Base-by-base conservation (phyloP, 2,797 vertebrate genomes). In the Oreochromis grahami region DNA sequence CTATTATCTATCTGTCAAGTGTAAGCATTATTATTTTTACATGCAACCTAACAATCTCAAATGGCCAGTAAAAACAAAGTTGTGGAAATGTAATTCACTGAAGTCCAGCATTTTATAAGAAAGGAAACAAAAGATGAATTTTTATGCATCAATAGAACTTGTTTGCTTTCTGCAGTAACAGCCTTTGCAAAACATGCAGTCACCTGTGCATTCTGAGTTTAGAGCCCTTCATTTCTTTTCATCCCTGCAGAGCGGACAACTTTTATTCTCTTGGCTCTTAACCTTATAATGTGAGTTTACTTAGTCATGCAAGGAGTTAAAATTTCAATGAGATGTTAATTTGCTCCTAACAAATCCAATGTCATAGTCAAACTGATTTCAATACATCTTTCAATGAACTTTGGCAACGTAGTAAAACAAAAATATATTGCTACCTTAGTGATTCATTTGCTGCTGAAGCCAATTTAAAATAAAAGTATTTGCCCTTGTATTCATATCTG, bases 61-160 rank as follows among this genome's bases (percentile, higher is more conserved):
- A 2, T 17, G 38, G 14, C 21, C 65, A 70, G 41, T 11, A 1
- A 45, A 43, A 70, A 26, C 21, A 70, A 70, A 0, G 41, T 19
- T 70, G 21, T 45, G 41, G 6, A 41, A 4, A 24, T 43, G 56
- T 19, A 32, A 56, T 1, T 43, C 21, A 24, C 9, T 1, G 38
- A 41, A 65, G 36, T 41, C 21, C 36, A 65, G 36, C 38, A 68
- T 15, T 68, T 68, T 43, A 68, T 36, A 15, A 15, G 38, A 68
- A 68, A 15, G n/a, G 0, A 24, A 68, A 68, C 15, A 24, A 4
- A 68, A 43, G 21, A 43, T 15, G 13, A 43, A 24, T 43, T 68
- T 3, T 43, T 68, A 43, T 14, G 38, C 15, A 43, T 26, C 21
- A 68, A 15, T 0, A 68, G 0, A 68, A 68, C 1, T 38, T 24